Conservation (phyloP, 2,888 invertebrate species). For the Ichneumoninae sp. region DNA sequence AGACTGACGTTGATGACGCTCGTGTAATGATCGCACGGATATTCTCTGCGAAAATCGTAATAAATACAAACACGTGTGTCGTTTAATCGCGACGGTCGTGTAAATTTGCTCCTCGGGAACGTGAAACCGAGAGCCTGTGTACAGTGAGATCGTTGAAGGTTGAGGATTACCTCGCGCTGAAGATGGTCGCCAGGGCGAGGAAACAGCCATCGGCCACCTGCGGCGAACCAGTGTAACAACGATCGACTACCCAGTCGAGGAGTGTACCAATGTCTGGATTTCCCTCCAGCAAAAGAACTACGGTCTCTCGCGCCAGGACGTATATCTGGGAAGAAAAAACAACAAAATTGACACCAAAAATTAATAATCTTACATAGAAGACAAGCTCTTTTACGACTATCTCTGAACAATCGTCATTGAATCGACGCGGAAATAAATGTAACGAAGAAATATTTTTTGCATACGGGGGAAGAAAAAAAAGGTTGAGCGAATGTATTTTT, state of each 20-base stretch:
- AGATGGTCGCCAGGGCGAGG: constrained; percentile 97
- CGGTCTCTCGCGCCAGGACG: constrained; percentile 95
- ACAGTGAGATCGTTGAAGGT: neutral
- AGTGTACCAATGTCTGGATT: constrained; percentile 96
- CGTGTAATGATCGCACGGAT: constrained; percentile 98
- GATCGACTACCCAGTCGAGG: constrained; percentile 98
- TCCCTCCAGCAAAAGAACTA: constrained; percentile 96
- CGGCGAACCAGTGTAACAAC: constrained; percentile 96
- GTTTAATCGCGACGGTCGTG: neutral
- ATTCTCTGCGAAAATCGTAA: constrained; percentile 88
- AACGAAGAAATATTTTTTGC: neutral
- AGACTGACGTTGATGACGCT: constrained; percentile 99
- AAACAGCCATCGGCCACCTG: constrained; percentile 98
- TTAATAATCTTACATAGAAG: constrained; percentile 15
- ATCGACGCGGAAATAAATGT: neutral
- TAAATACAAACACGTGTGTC: constrained; percentile 22
- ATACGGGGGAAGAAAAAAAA: neutral
- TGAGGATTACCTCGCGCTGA: constrained; percentile 93
- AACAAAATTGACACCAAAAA: neutral
- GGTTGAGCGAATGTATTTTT: neutral
- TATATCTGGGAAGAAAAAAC: constrained; percentile 88
- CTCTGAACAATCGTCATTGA: neutral
- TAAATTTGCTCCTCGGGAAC: neutral
- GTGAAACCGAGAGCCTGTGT: neutral
- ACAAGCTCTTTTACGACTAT: neutral